Evolutionary conservation across 2,113 vertebrate species (phyloP).

Genomic region (Cyanistes caeruleus): DNA sequence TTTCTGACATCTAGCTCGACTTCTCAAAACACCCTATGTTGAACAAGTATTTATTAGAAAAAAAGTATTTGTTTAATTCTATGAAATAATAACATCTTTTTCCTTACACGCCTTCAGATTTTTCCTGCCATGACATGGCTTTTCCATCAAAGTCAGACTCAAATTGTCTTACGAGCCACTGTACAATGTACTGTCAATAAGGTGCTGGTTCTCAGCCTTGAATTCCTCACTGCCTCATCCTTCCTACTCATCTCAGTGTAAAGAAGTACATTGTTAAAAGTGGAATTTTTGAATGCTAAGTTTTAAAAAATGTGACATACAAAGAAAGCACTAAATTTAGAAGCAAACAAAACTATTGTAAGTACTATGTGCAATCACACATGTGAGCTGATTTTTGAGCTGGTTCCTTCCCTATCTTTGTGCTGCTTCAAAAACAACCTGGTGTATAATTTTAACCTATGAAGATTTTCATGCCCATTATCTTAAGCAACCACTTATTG

Average conservation of each 20-base stretch:
- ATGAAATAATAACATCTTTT: background rate
- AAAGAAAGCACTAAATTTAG: background rate
- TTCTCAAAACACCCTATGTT: background rate
- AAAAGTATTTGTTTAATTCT: background rate
- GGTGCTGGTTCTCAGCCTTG: background rate
- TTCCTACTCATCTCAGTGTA: background rate
- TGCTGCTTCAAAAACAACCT: background rate
- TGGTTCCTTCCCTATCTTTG: fast-evolving
- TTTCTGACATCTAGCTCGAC: background rate
- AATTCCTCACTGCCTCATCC: background rate
- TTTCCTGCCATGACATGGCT: background rate
- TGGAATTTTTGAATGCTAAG: background rate
- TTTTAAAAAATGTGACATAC: background rate
- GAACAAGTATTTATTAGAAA: background rate
- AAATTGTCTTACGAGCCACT: background rate
- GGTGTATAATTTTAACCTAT: background rate
- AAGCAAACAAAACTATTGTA: background rate
- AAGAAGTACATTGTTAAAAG: background rate
- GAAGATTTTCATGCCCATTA: background rate
- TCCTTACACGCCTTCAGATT: background rate
- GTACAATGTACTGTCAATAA: background rate
- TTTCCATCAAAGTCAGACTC: background rate
- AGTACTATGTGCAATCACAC: background rate
- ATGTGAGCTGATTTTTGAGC: background rate
- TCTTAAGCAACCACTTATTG: background rate